Evolutionary conservation across 1,140 invertebrate genomes (phyloP).

Genomic region (Apis cerana): DNA sequence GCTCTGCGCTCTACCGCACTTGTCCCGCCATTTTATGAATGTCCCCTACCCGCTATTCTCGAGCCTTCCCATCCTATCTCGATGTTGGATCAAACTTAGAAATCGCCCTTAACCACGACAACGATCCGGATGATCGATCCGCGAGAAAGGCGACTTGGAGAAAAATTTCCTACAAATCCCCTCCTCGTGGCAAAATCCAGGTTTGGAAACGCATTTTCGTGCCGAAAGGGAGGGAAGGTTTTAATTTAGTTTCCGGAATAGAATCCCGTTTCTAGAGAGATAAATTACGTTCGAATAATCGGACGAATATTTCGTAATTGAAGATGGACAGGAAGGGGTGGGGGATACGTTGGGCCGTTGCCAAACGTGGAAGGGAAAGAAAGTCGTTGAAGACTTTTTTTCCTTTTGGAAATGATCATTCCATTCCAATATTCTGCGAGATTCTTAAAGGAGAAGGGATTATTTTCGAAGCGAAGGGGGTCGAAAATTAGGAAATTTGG

Average conservation of each 20-base stretch:
- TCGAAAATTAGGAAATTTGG: too few species aligned
- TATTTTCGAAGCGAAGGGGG: too few species aligned
- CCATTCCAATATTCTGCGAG: too few species aligned
- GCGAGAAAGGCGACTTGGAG: too few species aligned
- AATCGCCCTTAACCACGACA: not conserved
- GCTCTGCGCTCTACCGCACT: conserved; percentile 1
- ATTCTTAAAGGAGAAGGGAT: too few species aligned
- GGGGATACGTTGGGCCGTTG: not conserved
- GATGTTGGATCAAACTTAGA: too few species aligned
- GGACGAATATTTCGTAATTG: not conserved
- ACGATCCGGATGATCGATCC: not conserved
- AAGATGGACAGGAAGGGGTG: not conserved
- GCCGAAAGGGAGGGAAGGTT: too few species aligned
- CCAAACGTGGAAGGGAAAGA: not conserved
- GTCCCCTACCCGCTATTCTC: not conserved
- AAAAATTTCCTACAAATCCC: too few species aligned
- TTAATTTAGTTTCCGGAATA: not conserved
- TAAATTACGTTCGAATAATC: not conserved
- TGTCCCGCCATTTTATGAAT: conserved; percentile 43
- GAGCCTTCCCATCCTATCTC: not conserved
- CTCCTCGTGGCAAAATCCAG: too few species aligned
- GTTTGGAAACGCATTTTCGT: too few species aligned
- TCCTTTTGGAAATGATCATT: too few species aligned
- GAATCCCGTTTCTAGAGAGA: not conserved
- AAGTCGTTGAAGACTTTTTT: too few species aligned